A percentile compares a stretch with the other conserved stretches of the same genome.
Evolutionary conservation across 1,140 invertebrate genomes (phyloP).

Genomic region (Drosophila lacertosa): DNA sequence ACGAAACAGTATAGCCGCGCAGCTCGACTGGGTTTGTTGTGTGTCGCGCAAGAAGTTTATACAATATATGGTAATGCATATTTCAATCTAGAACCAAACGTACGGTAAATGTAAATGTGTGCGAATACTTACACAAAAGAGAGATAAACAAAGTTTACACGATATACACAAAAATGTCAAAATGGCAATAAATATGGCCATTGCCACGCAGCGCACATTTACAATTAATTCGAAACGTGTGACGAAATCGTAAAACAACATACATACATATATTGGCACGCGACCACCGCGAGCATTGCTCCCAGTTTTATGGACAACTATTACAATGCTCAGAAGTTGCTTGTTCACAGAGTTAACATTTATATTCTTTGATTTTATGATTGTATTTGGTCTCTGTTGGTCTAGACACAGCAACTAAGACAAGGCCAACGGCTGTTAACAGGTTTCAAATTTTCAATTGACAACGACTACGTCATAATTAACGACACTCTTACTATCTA

Average conservation of each 20-base stretch:
- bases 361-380: slow-evolving; percentile 1
- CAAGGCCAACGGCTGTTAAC: slow-evolving; percentile 27
- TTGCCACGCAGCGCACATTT: slow-evolving; percentile 14
- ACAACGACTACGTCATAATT: slow-evolving; percentile 1
- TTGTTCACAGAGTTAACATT: neutral
- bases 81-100: slow-evolving; percentile 1
- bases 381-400: no score
- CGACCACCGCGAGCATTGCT: slow-evolving; percentile 4
- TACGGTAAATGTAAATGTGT: slow-evolving; percentile 8
- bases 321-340: neutral
- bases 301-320: neutral
- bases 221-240: slow-evolving; percentile 8
- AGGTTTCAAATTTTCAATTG: slow-evolving; percentile 23
- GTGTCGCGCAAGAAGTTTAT: neutral
- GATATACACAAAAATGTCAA: slow-evolving; percentile 1
- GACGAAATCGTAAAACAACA: slow-evolving; percentile 38
- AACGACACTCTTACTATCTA: slow-evolving; percentile 16
- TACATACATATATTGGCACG: slow-evolving; percentile 23
- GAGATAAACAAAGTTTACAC: slow-evolving; percentile 19
- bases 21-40: slow-evolving; percentile 24
- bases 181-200: neutral
- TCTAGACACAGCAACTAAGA: no score
- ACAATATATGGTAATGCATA: slow-evolving; percentile 28
- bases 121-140: slow-evolving; percentile 2
- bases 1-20: slow-evolving; percentile 29